A percentile compares a stretch with the other conserved stretches of the same genome.
Conservation (phyloP, 2,113 vertebrate genomes). For the Alligator sinensis region DNA sequence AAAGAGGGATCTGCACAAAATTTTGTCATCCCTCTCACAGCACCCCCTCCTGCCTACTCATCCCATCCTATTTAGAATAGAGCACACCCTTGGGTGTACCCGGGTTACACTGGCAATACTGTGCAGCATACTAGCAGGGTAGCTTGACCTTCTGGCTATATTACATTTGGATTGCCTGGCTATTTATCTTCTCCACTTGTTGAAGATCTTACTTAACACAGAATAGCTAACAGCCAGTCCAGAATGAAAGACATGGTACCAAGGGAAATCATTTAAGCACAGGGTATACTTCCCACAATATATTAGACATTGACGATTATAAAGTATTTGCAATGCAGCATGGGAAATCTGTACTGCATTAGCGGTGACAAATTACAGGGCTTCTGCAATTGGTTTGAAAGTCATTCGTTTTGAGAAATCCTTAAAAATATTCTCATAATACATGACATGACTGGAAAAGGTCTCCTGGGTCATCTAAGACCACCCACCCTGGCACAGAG, state of each 20-base stretch:
- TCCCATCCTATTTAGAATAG: too few relatives aligned
- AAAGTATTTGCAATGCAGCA: constrained; percentile 43
- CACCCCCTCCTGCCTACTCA: too few relatives aligned
- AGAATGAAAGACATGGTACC: constrained; percentile 44
- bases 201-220: constrained; percentile 64
- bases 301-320: neutral
- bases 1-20: too few relatives aligned
- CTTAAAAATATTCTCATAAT: neutral
- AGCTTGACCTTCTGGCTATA: constrained; percentile 60
- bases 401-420: constrained; percentile 20
- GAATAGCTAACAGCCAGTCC: constrained; percentile 61
- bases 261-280: constrained; percentile 61
- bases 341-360: constrained; percentile 18
- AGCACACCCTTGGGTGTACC: too few relatives aligned
- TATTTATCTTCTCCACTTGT: constrained; percentile 61
- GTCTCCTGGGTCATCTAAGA: neutral
- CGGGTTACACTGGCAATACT: constrained; percentile 19
- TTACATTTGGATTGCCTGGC: constrained; percentile 35
- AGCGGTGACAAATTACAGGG: constrained; percentile 41
- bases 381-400: constrained; percentile 1
- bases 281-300: constrained; percentile 52
- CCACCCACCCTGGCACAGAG: neutral
- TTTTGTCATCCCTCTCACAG: too few relatives aligned
- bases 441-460: neutral
- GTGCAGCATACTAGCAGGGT: neutral